Percentiles rank a stretch among this genome's conserved stretches.
Conservation (phyloP, 2,113 vertebrate genomes). For the Indicator indicator region DNA sequence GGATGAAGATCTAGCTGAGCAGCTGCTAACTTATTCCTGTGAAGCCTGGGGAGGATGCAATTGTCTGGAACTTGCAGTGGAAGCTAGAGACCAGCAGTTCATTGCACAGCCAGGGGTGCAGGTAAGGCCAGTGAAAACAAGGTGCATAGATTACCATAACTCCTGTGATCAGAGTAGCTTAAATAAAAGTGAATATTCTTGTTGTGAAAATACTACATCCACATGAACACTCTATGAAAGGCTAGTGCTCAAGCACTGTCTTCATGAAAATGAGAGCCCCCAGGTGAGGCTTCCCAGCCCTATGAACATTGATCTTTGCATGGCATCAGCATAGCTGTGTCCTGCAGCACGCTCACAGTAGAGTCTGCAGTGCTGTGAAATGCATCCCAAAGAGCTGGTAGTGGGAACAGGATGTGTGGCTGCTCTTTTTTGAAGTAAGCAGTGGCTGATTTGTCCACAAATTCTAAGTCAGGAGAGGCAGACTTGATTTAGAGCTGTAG, state of each 20-base stretch:
- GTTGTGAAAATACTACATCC: neutral
- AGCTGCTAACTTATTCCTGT: constrained; percentile 87
- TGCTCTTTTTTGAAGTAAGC: neutral
- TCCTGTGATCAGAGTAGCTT: neutral
- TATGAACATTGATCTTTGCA: neutral
- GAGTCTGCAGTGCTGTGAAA: neutral
- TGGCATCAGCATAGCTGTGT: fast-evolving
- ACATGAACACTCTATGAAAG: neutral
- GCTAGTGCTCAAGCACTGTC: neutral
- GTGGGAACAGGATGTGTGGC: no score
- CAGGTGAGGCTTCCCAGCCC: neutral
- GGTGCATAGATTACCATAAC: neutral
- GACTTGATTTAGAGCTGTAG: neutral
- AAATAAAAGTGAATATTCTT: neutral
- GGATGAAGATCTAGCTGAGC: constrained; percentile 84
- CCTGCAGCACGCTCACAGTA: neutral
- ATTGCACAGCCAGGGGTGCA: constrained; percentile 94
- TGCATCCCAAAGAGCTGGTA: neutral
- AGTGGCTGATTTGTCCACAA: neutral
- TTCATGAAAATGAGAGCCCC: neutral
- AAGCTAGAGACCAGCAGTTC: constrained; percentile 90
- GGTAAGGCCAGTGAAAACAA: constrained; percentile 71
- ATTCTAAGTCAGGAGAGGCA: neutral
- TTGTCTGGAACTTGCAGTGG: constrained; percentile 90
- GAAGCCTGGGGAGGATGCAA: constrained; percentile 90